A percentile compares a stretch with the other conserved stretches of the same genome.
These are phyloP conservation scores for Ochlodes sylvanus DNA, from an alignment of 2,888 invertebrate genomes.

Conservation along the genomic window DNA sequence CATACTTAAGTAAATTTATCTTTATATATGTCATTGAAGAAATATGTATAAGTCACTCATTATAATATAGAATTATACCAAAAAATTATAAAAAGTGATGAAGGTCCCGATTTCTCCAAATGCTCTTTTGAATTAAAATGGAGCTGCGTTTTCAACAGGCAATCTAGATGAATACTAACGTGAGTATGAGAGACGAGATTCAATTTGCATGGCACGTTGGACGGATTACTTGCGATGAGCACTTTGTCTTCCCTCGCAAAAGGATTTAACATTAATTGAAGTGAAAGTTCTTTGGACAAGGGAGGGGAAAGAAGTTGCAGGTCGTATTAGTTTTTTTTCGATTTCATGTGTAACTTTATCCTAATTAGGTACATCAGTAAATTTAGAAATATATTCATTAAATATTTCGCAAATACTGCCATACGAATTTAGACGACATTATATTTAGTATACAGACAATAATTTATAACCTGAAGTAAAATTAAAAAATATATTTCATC, in stretches of 20 bases:
- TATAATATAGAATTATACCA: background rate
- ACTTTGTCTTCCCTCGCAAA: constrained; percentile 29
- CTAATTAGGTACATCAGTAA: no score
- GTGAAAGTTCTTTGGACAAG: background rate
- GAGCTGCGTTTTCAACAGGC: constrained; percentile 1
- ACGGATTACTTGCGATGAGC: constrained; percentile 68
- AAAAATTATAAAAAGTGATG: background rate
- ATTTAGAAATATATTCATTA: no score
- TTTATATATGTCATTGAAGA: no score
- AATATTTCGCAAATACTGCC: no score
- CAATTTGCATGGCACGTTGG: constrained; percentile 78
- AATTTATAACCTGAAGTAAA: no score
- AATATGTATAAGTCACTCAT: no score
- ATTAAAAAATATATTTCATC: no score
- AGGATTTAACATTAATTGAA: constrained; percentile 11
- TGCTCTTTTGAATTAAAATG: background rate
- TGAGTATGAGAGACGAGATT: constrained; percentile 66
- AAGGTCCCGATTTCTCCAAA: background rate
- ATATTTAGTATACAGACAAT: no score
- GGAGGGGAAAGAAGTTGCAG: background rate
- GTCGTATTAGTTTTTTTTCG: no score
- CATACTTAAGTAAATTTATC: no score
- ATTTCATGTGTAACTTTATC: no score
- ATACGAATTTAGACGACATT: no score
- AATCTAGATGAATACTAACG: constrained; percentile 49